These are phyloP conservation scores for Cepaea nemoralis DNA, from an alignment of 1,140 invertebrate species.

Conservation along the genomic window DNA sequence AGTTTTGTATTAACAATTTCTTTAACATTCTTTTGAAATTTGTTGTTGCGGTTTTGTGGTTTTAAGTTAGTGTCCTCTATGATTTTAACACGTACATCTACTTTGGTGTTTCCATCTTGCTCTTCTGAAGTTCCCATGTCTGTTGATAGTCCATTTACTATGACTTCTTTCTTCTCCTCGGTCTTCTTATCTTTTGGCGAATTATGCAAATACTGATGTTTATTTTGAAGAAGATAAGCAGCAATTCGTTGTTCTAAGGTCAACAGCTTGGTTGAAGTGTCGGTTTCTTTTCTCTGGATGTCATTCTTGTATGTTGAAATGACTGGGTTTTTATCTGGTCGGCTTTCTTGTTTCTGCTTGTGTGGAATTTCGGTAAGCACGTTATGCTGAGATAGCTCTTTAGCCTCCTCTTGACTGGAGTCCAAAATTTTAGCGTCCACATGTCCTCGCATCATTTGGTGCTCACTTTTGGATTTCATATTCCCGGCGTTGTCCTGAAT, in stretches of 20 bases:
- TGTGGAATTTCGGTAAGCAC: background rate
- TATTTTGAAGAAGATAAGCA: background rate
- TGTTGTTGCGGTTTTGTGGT: background rate
- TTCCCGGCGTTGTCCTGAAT: too few species aligned
- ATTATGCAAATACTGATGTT: too few species aligned
- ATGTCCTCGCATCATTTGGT: background rate
- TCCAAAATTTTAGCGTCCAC: background rate
- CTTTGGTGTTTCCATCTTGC: background rate
- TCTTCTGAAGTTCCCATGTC: too few species aligned
- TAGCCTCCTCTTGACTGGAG: background rate
- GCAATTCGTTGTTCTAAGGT: constrained; percentile 5
- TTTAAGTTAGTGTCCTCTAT: too few species aligned
- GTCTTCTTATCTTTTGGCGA: too few species aligned
- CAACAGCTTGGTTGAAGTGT: background rate
- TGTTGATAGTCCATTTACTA: too few species aligned
- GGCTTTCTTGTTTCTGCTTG: background rate
- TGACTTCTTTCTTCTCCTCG: too few species aligned
- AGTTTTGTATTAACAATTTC: background rate
- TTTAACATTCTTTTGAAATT: background rate
- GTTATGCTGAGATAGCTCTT: background rate
- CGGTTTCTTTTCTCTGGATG: background rate
- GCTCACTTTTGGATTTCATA: background rate
- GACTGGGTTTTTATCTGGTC: background rate
- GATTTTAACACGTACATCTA: background rate
- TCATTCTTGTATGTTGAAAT: background rate